A percentile compares a stretch with the other conserved stretches of the same genome.
phyloP scores from a whole-genome alignment of 2,113 vertebrate genomes.

The Mastomys natalensis region DNA sequence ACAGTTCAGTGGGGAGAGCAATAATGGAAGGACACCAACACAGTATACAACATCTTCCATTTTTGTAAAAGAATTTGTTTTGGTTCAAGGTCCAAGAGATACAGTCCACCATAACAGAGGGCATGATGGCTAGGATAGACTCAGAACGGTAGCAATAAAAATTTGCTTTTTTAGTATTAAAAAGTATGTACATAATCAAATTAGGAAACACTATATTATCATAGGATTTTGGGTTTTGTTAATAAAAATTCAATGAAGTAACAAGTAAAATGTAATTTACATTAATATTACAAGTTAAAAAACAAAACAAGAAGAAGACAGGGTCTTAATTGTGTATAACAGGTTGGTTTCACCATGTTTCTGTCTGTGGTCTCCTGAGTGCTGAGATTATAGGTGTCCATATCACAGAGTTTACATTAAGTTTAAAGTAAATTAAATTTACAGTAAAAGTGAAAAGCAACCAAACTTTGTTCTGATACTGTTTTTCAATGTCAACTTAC shows the following conservation, averaged over 20 bases:
- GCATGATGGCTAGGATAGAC: not conserved
- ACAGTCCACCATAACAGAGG: not conserved
- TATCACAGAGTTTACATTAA: not conserved
- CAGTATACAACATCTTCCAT: slow-evolving; percentile 13
- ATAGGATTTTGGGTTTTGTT: not conserved
- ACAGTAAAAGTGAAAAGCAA: not conserved
- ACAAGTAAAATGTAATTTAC: slow-evolving; percentile 30
- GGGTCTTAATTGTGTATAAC: not conserved
- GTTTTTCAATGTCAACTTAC: slow-evolving; percentile 45
- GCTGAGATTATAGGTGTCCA: not conserved
- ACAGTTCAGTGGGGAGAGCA: not conserved
- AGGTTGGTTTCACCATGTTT: not conserved
- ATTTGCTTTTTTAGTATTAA: slow-evolving; percentile 52
- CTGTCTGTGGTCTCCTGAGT: not conserved
- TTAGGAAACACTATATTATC: slow-evolving; percentile 16
- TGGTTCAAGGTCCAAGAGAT: not conserved
- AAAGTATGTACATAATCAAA: slow-evolving; percentile 23
- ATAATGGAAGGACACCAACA: not conserved
- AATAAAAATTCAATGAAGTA: slow-evolving; percentile 50
- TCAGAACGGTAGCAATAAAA: not conserved
- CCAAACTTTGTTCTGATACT: slow-evolving; percentile 41
- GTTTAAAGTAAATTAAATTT: slow-evolving; percentile 45
- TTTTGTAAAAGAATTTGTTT: not conserved
- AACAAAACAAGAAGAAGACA: not conserved
- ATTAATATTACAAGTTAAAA: not conserved